Evolutionary conservation across 2,888 invertebrate genomes (phyloP), one percentile per base, ranked within the genome.

Genomic region (Macrophya alboannulata): DNA sequence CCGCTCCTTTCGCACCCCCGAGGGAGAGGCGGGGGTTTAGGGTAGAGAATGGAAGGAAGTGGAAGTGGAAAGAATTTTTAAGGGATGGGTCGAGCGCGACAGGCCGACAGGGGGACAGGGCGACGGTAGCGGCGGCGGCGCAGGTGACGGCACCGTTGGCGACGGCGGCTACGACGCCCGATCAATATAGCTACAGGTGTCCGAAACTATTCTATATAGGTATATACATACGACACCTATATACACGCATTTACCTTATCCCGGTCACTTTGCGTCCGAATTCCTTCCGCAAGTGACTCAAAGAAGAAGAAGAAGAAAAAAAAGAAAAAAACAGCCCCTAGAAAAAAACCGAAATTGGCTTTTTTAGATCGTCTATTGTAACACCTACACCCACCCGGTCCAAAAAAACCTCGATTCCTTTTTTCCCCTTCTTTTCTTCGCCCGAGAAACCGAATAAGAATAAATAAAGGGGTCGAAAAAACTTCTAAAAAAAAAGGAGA

Each of bases 151-250:
- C 43, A 77, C 51, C 77, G 77, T 51, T 51, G 17, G 17, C 77
- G 77, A 51, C 77, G 77, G 51, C 77, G 48, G 77, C 77, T 77
- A 77, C 77, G 51, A 77, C 77, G 77, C 48, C 51, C 77, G 77
- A 77, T 77, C 77, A 77, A 77, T 77, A 77, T 77, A 77, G 77
- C 77, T 77, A 77, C 77, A 77, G 77, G 77, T 77, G 77, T 77
- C 77, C 51, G 55, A 77, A 77, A 77, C 77, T 77, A 77, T 77
- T n/a, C 43, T 45, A 12, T 68, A 43, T 72, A 72, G 4, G 17
- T 17, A 72, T 17, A 71, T 17, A 2, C 3, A 31, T 31, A 31
- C 3, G 31, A 31, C 31, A 31, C 31, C 3, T 31, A 31, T 71
- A 21, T 55, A 48, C 9, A 31, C 6, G 8, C 31, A 31, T 77